A percentile compares a stretch with the other conserved stretches of the same genome.
These are phyloP conservation scores for Rana temporaria DNA, from an alignment of 2,113 vertebrate genomes.

Conservation along the genomic window DNA sequence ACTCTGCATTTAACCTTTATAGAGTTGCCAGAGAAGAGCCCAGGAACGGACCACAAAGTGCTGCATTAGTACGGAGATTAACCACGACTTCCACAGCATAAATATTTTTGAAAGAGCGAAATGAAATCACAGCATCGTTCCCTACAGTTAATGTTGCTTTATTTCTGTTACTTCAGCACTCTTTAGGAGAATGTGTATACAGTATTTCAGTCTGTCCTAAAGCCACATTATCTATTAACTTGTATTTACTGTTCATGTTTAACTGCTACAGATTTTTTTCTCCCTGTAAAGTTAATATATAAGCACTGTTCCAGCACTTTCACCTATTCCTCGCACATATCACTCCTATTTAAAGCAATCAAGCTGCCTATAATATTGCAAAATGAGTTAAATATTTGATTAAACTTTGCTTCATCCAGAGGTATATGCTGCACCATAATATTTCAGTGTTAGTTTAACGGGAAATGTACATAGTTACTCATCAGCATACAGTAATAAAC, in stretches of 20 bases:
- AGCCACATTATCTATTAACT: slow-evolving; percentile 10
- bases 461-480: too few species aligned
- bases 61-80: slow-evolving; percentile 16
- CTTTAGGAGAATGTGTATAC: slow-evolving; percentile 16
- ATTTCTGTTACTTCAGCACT: slow-evolving; percentile 43
- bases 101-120: slow-evolving; percentile 10
- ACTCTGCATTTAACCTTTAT: slow-evolving; percentile 25
- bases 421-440: too few species aligned
- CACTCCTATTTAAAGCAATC: too few species aligned
- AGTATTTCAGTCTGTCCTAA: slow-evolving; percentile 33
- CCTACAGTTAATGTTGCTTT: slow-evolving; percentile 27
- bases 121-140: slow-evolving; percentile 24
- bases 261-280: slow-evolving; percentile 12
- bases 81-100: slow-evolving; percentile 6
- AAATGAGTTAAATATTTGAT: too few species aligned
- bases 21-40: slow-evolving; percentile 15
- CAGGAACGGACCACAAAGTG: background rate
- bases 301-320: slow-evolving; percentile 1
- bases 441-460: too few species aligned
- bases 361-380: too few species aligned
- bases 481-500: too few species aligned
- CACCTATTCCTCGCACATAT: background rate
- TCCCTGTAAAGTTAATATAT: slow-evolving; percentile 9
- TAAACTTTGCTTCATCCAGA: too few species aligned
- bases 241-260: slow-evolving; percentile 40